These are phyloP conservation scores for Euglossa dilemma DNA, from an alignment of 1,140 invertebrate genomes.

Conservation along the genomic window DNA sequence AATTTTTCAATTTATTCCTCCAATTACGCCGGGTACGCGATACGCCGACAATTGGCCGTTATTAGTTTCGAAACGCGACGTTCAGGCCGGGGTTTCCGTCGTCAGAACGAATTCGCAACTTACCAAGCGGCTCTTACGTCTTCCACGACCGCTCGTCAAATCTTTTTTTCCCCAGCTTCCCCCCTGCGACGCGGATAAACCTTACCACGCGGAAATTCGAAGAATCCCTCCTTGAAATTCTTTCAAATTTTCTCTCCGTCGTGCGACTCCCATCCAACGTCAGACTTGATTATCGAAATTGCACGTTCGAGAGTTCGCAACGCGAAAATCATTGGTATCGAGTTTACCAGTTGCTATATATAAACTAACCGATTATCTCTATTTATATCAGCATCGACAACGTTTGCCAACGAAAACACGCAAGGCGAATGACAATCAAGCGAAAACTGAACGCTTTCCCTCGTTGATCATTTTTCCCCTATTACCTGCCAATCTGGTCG, in stretches of 20 bases:
- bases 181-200: background rate
- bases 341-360: no score
- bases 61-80: slow-evolving; percentile 73
- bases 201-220: background rate
- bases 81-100: slow-evolving; percentile 60
- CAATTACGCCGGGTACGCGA: slow-evolving; percentile 73
- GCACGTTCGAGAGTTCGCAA: no score
- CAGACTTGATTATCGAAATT: no score
- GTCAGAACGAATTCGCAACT: slow-evolving; percentile 60
- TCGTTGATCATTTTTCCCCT: no score
- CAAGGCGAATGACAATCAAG: no score
- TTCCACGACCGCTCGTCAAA: background rate
- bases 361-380: no score
- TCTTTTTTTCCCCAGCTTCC: background rate
- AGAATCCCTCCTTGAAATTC: background rate
- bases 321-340: no score
- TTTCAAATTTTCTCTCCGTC: background rate
- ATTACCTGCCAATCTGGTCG: no score
- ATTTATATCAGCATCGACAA: no score
- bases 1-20: slow-evolving; percentile 77
- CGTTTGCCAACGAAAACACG: no score
- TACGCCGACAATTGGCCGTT: slow-evolving; percentile 74
- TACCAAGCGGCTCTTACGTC: slow-evolving; percentile 1
- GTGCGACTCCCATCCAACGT: no score
- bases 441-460: no score